Conservation (phyloP, 2,113 vertebrate species). For the Sterrhoptilus dennistouni region DNA sequence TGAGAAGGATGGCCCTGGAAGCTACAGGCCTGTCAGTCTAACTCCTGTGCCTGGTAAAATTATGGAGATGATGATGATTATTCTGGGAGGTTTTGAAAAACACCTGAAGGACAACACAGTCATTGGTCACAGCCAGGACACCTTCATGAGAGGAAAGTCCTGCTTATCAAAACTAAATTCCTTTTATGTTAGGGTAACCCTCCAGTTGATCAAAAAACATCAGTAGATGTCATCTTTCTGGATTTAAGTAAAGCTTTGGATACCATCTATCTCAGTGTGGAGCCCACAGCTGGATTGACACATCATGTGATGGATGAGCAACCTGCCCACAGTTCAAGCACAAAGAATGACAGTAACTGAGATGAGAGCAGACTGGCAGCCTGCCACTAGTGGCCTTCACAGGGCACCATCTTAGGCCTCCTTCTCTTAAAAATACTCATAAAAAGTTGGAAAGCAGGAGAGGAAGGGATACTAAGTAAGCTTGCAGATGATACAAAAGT, state of each 20-base stretch:
- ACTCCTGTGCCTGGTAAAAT: not conserved
- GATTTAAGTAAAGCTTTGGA: not conserved
- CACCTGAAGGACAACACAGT: not conserved
- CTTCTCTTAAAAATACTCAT: not conserved
- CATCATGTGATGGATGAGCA: not conserved
- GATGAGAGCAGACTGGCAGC: not conserved
- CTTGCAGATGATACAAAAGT: not conserved
- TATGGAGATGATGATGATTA: not conserved
- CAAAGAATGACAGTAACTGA: not conserved
- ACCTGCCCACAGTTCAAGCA: not conserved
- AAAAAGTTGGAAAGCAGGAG: not conserved
- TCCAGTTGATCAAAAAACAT: not conserved
- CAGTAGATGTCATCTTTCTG: not conserved
- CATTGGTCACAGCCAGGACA: not conserved
- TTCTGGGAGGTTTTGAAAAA: not conserved
- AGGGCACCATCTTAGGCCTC: rapidly evolving
- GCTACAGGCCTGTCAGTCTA: not conserved
- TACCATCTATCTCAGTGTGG: not conserved
- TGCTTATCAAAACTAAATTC: not conserved
- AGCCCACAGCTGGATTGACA: not conserved
- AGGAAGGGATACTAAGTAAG: not conserved
- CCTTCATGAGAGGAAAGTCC: not conserved
- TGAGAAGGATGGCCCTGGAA: not conserved
- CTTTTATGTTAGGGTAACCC: not conserved
- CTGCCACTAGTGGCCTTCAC: not conserved